A percentile compares a stretch with the other conserved stretches of the same genome.
Conservation (phyloP, 2,797 vertebrate species). For the Poeciliopsis infans region DNA sequence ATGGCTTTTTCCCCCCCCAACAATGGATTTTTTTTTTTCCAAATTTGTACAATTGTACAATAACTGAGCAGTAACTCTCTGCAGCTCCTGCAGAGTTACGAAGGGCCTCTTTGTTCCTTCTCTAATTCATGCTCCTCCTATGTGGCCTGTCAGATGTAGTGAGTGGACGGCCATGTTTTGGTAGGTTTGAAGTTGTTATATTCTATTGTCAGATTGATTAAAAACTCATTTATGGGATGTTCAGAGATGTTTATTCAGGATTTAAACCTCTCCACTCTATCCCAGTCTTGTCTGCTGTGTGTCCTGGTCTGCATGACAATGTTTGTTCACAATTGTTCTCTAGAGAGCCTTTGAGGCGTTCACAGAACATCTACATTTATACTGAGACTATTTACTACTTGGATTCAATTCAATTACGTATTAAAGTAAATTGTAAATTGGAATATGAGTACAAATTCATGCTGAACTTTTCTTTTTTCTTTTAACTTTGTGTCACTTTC, state of each 20-base stretch:
- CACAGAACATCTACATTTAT: not conserved
- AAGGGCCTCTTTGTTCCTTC: not conserved
- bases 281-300: not conserved
- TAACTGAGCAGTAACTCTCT: not conserved
- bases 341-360: not conserved
- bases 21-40: not conserved
- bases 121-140: not conserved
- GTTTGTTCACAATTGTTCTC: not conserved
- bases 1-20: not conserved
- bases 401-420: not conserved
- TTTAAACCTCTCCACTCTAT: not conserved
- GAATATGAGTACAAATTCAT: not conserved
- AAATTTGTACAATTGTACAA: not conserved
- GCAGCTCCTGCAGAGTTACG: not conserved
- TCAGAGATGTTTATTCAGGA: not conserved
- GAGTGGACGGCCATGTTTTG: not conserved
- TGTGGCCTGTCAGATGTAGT: not conserved
- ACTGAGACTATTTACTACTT: not conserved
- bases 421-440: not conserved
- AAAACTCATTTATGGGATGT: not conserved
- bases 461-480: not conserved
- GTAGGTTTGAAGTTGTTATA: not conserved
- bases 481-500: not conserved
- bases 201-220: not conserved
- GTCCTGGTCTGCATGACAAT: not conserved